A percentile compares a stretch with the other conserved stretches of the same genome.
Conservation (phyloP, 1,140 invertebrate genomes). For the Eueides isabella region DNA sequence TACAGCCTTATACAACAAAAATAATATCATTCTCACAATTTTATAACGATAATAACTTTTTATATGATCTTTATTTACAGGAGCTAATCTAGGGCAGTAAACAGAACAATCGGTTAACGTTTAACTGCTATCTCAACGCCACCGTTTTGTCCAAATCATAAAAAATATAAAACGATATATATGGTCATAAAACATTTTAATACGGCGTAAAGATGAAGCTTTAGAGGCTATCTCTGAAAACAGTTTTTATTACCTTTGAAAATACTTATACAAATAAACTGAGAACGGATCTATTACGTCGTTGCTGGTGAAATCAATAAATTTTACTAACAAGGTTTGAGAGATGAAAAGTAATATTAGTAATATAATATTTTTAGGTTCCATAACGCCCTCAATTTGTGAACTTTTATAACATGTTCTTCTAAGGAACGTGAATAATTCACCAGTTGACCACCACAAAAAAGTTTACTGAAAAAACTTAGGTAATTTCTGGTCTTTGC, state of each 20-base stretch:
- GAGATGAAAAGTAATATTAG: too few relatives aligned
- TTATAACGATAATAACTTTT: background rate
- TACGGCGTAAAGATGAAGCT: conserved; percentile 29
- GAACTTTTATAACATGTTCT: too few relatives aligned
- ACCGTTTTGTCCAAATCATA: conserved; percentile 24
- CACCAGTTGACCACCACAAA: too few relatives aligned
- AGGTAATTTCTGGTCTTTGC: too few relatives aligned
- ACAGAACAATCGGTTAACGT: conserved; percentile 33
- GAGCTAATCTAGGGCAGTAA: conserved; percentile 20
- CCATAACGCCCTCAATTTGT: too few relatives aligned
- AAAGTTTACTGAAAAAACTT: too few relatives aligned
- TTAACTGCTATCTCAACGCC: conserved; percentile 28
- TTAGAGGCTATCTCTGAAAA: conserved; percentile 14
- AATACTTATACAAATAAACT: background rate
- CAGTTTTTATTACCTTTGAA: conserved; percentile 9
- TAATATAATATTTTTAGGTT: too few relatives aligned
- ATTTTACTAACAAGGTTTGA: background rate
- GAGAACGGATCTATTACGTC: background rate
- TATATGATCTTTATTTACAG: background rate
- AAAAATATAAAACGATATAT: conserved; percentile 34
- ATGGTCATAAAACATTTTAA: conserved; percentile 29
- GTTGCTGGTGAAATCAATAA: background rate
- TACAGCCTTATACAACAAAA: background rate
- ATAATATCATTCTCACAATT: background rate
- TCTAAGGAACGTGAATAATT: too few relatives aligned